phyloP scores from a whole-genome alignment of 64 coral and sea anemone species.

The Montipora foliosa region DNA sequence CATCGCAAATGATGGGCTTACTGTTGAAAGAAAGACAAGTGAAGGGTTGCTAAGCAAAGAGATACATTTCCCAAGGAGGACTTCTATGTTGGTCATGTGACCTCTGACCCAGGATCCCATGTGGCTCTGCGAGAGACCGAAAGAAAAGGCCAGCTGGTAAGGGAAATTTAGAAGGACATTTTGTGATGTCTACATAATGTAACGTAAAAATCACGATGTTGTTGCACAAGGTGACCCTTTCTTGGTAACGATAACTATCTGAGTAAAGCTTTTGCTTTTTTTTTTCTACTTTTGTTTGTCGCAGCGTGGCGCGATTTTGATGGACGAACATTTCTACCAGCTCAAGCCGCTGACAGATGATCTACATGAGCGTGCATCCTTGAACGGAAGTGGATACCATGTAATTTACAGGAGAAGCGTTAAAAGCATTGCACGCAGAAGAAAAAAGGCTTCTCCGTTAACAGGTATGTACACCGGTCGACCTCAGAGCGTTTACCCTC shows the following conservation, averaged over 20 bases:
- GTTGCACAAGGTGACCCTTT: no score
- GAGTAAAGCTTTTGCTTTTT: background rate
- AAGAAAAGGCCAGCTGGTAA: constrained; percentile 40
- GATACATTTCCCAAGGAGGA: constrained; percentile 11
- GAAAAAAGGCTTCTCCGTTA: background rate
- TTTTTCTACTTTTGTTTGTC: background rate
- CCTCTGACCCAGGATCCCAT: constrained; percentile 40
- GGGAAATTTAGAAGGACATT: background rate
- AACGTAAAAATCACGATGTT: no score
- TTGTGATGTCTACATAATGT: no score
- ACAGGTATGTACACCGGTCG: constrained; percentile 2
- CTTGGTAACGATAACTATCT: no score
- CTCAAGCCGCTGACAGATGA: constrained; percentile 69
- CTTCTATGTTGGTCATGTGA: constrained; percentile 54
- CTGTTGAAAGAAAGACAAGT: constrained; percentile 16
- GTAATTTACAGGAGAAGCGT: constrained; percentile 82
- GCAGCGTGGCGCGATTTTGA: constrained; percentile 80
- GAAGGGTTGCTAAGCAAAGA: constrained; percentile 27
- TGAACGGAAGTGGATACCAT: constrained; percentile 42
- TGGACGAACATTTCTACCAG: constrained; percentile 70
- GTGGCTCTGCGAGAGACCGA: constrained; percentile 55
- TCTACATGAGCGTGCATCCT: background rate
- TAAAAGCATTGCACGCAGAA: background rate
- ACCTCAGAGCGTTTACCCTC: no score
- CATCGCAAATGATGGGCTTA: background rate